Evolutionary conservation across 92 coral and sea anemone genomes (phyloP).

Genomic region (Epizoanthus stellaris): DNA sequence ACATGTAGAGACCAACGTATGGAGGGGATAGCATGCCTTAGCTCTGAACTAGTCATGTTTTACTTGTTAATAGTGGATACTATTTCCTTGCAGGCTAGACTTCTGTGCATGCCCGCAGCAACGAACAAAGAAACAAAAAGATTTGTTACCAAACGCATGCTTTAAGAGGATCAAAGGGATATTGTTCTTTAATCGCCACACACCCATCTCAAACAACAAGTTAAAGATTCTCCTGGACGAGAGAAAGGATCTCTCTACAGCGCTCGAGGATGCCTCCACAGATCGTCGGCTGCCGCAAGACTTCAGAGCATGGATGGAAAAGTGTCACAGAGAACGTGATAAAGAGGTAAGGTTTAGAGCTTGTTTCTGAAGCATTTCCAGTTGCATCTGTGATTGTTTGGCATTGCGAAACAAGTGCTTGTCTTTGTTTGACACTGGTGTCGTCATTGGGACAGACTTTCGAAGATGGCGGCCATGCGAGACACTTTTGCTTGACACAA

Average conservation of each 20-base stretch:
- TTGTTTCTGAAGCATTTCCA: too few species aligned
- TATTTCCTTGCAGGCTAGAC: slow-evolving; percentile 58
- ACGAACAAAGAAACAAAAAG: slow-evolving; percentile 81
- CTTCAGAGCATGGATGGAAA: slow-evolving; percentile 81
- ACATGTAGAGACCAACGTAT: too few species aligned
- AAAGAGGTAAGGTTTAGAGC: slow-evolving; percentile 65
- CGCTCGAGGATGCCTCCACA: slow-evolving; percentile 88
- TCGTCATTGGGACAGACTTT: too few species aligned
- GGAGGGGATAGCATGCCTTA: too few species aligned
- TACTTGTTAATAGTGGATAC: not conserved
- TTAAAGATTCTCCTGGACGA: slow-evolving; percentile 83
- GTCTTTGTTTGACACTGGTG: too few species aligned
- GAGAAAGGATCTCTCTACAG: slow-evolving; percentile 83
- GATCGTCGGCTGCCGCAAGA: slow-evolving; percentile 85
- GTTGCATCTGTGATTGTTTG: too few species aligned
- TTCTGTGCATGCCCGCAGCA: slow-evolving; percentile 75
- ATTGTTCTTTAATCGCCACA: slow-evolving; percentile 82
- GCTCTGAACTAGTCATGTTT: too few species aligned
- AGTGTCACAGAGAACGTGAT: slow-evolving; percentile 83
- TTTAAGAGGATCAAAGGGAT: slow-evolving; percentile 84
- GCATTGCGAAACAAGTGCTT: too few species aligned
- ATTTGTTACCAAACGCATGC: slow-evolving; percentile 77
- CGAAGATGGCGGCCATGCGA: too few species aligned
- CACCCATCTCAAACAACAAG: slow-evolving; percentile 88
- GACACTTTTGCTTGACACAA: too few species aligned